Conservation (phyloP, 2,888 invertebrate species). For the Epirrhoe alternata region DNA sequence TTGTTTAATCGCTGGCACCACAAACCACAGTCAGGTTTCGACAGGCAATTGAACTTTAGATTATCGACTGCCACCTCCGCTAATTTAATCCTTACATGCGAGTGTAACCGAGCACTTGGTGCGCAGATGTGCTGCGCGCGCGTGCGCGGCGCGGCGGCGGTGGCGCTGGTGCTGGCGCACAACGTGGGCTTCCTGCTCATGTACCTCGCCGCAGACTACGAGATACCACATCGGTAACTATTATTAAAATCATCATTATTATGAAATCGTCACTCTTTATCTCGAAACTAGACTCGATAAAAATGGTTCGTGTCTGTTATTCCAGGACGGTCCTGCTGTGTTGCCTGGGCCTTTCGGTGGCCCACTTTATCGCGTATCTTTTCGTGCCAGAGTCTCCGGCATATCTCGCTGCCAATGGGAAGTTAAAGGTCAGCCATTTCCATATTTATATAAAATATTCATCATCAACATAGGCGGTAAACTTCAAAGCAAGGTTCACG, state of each 20-base stretch:
- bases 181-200: slow-evolving; percentile 69
- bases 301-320: not conserved
- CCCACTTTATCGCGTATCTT: slow-evolving; percentile 59
- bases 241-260: not conserved
- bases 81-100: too few relatives aligned
- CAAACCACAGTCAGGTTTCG: too few relatives aligned
- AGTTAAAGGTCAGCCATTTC: slow-evolving; percentile 37
- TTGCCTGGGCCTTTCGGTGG: slow-evolving; percentile 58
- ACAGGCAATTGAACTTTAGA: too few relatives aligned
- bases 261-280: not conserved
- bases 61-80: too few relatives aligned
- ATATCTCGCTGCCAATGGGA: slow-evolving; percentile 65
- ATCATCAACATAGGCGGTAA: not conserved
- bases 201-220: slow-evolving; percentile 65
- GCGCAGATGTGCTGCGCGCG: slow-evolving; percentile 59
- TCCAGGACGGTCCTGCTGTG: slow-evolving; percentile 60
- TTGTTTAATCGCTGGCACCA: too few relatives aligned
- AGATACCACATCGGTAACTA: slow-evolving; percentile 55
- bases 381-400: slow-evolving; percentile 70
- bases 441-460: not conserved
- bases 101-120: not conserved
- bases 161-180: slow-evolving; percentile 64
- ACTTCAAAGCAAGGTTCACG: not conserved
- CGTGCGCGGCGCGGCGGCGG: slow-evolving; percentile 65
- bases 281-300: not conserved